Base-by-base conservation (phyloP, 2,797 vertebrate species). In the Jordanella pulchra region DNA sequence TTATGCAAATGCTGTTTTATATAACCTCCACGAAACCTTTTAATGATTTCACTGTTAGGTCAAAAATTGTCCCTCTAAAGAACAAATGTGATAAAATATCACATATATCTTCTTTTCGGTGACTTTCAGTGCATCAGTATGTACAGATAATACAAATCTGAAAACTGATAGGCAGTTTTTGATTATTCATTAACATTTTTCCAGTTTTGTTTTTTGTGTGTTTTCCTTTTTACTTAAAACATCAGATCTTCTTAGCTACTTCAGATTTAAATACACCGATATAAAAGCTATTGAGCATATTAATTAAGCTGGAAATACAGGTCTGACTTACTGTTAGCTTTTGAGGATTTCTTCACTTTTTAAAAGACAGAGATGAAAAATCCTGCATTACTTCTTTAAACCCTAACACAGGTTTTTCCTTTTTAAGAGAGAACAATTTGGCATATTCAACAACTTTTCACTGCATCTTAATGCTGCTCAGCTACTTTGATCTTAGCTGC, bases 401-500 rank as follows among this genome's bases (percentile, higher is more conserved):
- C 76, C 84, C 79, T 90, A 70, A 83, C 80, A 76, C 48, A 83
- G 75, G 79, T 85, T 81, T 71, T 79, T 73, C 65, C 78, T 72
- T 69, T 68, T 81, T 78, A 79, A 82, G 73, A 69, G n/a, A 61
- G 69, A 56, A 10, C 74, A 28, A 68, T 78, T 75, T 81, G 72
- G 81, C 67, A 82, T 78, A 86, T 88, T 79, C 73, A 78, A 14
- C 72, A 83, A 81, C 78, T 56, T 23, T 69, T 32, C 44, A 32
- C 42, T 0, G 27, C 17, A 7, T 30, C 15, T 42, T 7, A 2
- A 65, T 51, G 69, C n/a, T 48, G 54, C 60, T 63, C 65, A 14
- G 25, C 78, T 72, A 70, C 83, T 89, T 89, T 89, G 87, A 90
- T 87, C 84, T 75, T 71, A 53, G 75, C 77, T 89, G 75, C 75